Base-by-base conservation (phyloP, 1,140 invertebrate genomes). In the Kradibia gibbosae region DNA sequence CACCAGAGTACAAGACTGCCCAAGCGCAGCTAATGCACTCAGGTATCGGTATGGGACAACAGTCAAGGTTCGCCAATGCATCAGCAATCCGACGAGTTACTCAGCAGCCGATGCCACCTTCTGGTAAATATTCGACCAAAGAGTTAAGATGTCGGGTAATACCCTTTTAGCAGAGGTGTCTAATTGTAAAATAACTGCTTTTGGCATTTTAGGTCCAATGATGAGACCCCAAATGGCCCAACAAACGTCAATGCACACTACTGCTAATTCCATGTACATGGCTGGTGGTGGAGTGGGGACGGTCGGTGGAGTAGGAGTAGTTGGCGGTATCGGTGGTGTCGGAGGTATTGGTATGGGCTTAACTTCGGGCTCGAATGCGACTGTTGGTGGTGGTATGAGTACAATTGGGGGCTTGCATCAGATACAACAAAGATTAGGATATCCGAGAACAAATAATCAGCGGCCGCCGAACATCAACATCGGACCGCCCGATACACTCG, bases 1-100 rank as follows among this genome's bases (percentile, higher is more conserved):
- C 95, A 39, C 95, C 95, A 2, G 95, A 96, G 87, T 95, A 96
- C 89, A 96, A 95, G 90, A 93, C 94, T 4, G 92, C 89, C 28
- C 94, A 92, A 88, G 92, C 91, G 86, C 94, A 91, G 89, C 93
- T 94, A 91, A 93, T 93, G 92, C 93, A 93, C 87, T 90, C 88
- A 36, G 86, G 86, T 86, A 92, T 85, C 82, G 89, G 88, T 73
- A 93, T 91, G 92, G 86, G 86, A 36, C 89, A 90, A 80, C 85
- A 90, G 48, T 17, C 72, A 15, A 90, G 90, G 83, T 91, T 91
- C 39, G 90, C 93, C n/a, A 93, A 93, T 48, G 87, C 92, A 4
- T 92, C 90, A 3, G 85, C 89, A 74, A 94, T 94, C 89, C 89
- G 94, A 22, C 90, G 94, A 84, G 92, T 94, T 86, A 92, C 93